phyloP scores from a whole-genome alignment of 2,113 vertebrate species.

The Calyptomena viridis region DNA sequence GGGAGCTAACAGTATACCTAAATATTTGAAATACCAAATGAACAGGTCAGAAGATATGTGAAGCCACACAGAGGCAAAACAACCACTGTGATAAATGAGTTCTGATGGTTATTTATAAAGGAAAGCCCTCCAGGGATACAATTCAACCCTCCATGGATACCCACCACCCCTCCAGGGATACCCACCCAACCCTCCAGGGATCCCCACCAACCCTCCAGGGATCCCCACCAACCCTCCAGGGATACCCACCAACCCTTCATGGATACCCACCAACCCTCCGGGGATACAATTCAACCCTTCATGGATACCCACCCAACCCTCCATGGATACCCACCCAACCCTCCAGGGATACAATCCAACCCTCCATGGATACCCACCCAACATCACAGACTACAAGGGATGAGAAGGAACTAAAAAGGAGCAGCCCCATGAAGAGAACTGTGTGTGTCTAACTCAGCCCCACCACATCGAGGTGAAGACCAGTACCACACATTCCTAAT shows the following conservation, averaged over 20 bases:
- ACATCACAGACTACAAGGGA: accelerated
- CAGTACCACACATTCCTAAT: background rate
- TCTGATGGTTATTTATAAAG: background rate
- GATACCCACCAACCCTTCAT: background rate
- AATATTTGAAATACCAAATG: slow-evolving; percentile 27
- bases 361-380: background rate
- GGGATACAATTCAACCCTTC: background rate
- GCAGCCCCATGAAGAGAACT: background rate
- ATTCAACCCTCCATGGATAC: background rate
- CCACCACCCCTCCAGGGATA: background rate
- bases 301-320: background rate
- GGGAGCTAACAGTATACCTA: slow-evolving; percentile 24
- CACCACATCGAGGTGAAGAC: background rate
- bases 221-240: background rate
- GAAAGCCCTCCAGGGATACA: background rate
- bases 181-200: background rate
- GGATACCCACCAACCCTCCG: background rate
- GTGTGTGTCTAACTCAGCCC: background rate
- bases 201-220: background rate
- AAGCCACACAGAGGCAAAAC: background rate
- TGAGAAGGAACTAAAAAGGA: background rate
- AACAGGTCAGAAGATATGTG: slow-evolving; percentile 6
- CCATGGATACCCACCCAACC: too few relatives aligned
- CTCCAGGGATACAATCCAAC: too few relatives aligned
- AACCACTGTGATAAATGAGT: background rate